Evolutionary conservation across 2,797 vertebrate species (phyloP).

Genomic region (Spheniscus humboldti): DNA sequence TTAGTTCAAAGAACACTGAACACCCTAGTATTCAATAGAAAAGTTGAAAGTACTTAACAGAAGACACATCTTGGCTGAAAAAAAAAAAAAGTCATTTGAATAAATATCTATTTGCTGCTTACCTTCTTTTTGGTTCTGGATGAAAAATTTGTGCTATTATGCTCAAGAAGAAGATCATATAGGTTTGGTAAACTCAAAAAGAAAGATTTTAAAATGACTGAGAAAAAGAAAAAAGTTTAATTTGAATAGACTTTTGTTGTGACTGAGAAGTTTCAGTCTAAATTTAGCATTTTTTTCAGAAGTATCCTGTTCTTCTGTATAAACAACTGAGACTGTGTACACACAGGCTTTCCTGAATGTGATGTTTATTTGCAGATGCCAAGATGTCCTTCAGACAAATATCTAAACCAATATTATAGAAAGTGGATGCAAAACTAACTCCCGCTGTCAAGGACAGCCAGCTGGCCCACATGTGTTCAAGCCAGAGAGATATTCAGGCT

Average conservation of each 20-base stretch:
- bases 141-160: neutral
- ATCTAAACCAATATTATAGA: conserved; percentile 1
- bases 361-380: conserved; percentile 48
- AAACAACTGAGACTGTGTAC: neutral
- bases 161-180: neutral
- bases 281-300: conserved; percentile 39
- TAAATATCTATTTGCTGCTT: neutral
- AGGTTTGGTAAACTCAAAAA: neutral
- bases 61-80: neutral
- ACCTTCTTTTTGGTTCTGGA: neutral
- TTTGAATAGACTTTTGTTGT: neutral
- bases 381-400: conserved; percentile 35
- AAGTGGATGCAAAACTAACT: neutral
- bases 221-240: neutral
- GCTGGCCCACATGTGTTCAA: conserved; percentile 27
- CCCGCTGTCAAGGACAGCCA: neutral
- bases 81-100: neutral
- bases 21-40: neutral
- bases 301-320: conserved; percentile 5
- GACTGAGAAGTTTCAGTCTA: neutral
- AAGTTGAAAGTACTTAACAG: neutral
- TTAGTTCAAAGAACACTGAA: neutral
- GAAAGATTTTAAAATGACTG: neutral
- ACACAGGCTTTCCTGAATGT: conserved; percentile 12
- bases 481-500: neutral